Conservation (phyloP, 2,888 invertebrate species). For the Lasioglossum zephyrum region DNA sequence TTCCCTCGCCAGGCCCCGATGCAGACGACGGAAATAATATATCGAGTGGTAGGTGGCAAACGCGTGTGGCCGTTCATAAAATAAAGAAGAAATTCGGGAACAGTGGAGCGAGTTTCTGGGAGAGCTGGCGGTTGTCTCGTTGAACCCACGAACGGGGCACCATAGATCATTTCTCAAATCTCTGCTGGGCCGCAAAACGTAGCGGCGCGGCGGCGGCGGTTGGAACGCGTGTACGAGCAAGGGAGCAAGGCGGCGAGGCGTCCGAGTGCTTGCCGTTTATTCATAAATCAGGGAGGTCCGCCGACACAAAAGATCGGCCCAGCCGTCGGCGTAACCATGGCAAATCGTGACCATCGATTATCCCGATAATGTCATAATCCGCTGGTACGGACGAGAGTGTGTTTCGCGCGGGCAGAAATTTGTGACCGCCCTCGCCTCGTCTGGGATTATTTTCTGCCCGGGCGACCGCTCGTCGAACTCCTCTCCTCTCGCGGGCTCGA, state of each 20-base stretch:
- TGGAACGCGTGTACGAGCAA: conserved; percentile 34
- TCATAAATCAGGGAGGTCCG: conserved; percentile 64
- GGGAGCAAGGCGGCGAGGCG: conserved; percentile 8
- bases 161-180: conserved; percentile 64
- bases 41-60: conserved; percentile 39
- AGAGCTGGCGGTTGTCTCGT: conserved; percentile 40
- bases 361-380: conserved; percentile 71
- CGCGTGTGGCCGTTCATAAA: conserved; percentile 51
- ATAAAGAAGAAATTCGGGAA: conserved; percentile 50
- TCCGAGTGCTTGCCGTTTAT: conserved; percentile 40
- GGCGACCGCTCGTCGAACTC: neutral
- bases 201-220: neutral
- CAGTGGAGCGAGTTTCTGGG: neutral
- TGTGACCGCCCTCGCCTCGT: conserved; percentile 20
- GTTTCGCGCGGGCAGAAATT: conserved; percentile 36
- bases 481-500: neutral
- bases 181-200: conserved; percentile 42
- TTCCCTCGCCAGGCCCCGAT: neutral
- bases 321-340: conserved; percentile 55
- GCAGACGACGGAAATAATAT: conserved; percentile 24
- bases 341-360: conserved; percentile 70
- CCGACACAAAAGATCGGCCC: conserved; percentile 55
- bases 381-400: conserved; percentile 20
- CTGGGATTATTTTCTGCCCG: neutral
- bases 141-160: conserved; percentile 39